Evolutionary conservation across 2,113 vertebrate species (phyloP), one percentile per base, ranked within the genome.

Genomic region (Puma concolor): DNA sequence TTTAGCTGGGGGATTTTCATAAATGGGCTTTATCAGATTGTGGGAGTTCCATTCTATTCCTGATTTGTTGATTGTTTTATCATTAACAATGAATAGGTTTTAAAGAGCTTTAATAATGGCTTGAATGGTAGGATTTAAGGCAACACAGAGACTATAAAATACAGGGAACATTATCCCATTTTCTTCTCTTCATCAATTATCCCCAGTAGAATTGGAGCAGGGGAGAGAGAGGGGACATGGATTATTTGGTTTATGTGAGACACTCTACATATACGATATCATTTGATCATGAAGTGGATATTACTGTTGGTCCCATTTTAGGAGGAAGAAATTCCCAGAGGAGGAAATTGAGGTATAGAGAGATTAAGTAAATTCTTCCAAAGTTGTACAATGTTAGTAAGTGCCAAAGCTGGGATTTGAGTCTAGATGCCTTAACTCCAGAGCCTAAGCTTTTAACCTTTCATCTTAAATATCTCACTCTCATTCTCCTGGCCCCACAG

Each of bases 401-500:
- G 60, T 57, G 66, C 64, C 57, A 88, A 88, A n/a, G 17, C 36
- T 76, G 60, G 64, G 54, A 74, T 88, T 25, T 97, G 48, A 91
- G n/a, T 72, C 86, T 21, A 83, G 41, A 71, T 12, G 25, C 25
- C 41, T 87, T 57, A 29, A 52, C 29, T 86, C 13, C 79, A 92
- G 74, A 21, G 14, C 48, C 33, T 50, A 66, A 36, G 29, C 38
- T 85, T 77, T 74, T 67, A 67, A 23, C 33, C 8, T 66, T 83
- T n/a, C 48, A 25, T 54, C 19, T 41, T 72, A 90, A 81, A 81
- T 10, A 4, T 27, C 36, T 96, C 44, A 14, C 50, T 86, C 64
- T 95, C 72, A 21, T 69, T 92, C 23, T 71, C 19, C 1, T 21
- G 89, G 4, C 29, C 52, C 57, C 41, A 60, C 95, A 98, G 98